Base-by-base conservation (phyloP, 1,140 invertebrate species). In the Temnothorax curvispinosus region DNA sequence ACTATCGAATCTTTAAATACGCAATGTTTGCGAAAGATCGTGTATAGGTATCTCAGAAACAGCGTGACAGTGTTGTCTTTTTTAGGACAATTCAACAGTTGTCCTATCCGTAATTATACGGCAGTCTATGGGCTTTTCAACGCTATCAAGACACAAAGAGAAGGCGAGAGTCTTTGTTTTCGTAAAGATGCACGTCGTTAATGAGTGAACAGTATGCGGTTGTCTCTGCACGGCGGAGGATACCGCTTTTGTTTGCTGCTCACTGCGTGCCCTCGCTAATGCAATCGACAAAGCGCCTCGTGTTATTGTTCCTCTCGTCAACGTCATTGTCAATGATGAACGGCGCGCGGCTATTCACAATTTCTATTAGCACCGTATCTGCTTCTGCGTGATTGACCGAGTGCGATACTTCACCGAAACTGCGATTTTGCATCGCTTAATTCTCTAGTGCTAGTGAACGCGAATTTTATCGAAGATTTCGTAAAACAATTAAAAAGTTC, bases 261-360 rank as follows among this genome's bases (percentile, higher is more conserved):
- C 27, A 18, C 54, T 44, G 64, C 65, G 38, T 75, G 54, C 69
- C 69, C 69, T 38, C 52, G 41, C 18, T 47, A 84, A 84, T 60
- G 54, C 56, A 60, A 84, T 84, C 69, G 80, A 84, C 80, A 75
- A 84, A 35, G 41, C 69, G 54, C 18, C 54, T 13, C 54, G 4
- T 32, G 54, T 60, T 62, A 84, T 84, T 84, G 69, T 84, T 50
- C 69, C 64, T 44, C 47, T 15, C 18, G 27, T 74, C 67, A 60
- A 47, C 54, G 69, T 84, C 80, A 84, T 84, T 84, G 80, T 75
- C 80, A 62, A 65, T 71, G 67, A 72, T 74, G 67, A 60, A 50
- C 80, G 38, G 38, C 5, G 27, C 47, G 5, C 15, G n/a, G 27
- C 56, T 60, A 74, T 84, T 84, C 65, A 44, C 2, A 13, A 71